Evolutionary conservation across 1,140 invertebrate genomes (phyloP).

Genomic region (Drosophila parvula): DNA sequence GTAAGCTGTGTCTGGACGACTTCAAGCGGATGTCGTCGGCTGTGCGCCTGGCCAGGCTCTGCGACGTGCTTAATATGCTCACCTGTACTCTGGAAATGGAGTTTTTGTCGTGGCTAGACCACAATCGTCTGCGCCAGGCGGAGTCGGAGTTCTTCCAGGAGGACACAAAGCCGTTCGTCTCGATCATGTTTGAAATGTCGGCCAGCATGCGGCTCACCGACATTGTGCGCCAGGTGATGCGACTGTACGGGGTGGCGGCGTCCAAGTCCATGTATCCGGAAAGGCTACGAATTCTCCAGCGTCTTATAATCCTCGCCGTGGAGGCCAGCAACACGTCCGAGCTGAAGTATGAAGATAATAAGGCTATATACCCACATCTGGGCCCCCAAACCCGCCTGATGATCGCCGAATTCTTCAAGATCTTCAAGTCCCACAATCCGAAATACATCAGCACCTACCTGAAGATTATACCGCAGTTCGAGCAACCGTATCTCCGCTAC

Average conservation of each 20-base stretch:
- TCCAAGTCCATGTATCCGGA: conserved; percentile 36
- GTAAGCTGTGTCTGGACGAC: conserved; percentile 63
- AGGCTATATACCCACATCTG: conserved; percentile 51
- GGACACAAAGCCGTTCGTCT: conserved; percentile 53
- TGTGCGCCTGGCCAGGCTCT: conserved; percentile 54
- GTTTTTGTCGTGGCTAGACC: conserved; percentile 65
- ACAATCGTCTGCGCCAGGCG: conserved; percentile 59
- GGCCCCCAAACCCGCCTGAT: conserved; percentile 47
- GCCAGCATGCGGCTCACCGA: conserved; percentile 34
- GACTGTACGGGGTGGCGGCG: conserved; percentile 44
- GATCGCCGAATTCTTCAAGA: conserved; percentile 59
- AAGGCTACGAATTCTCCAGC: conserved; percentile 50
- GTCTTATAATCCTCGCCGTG: conserved; percentile 53
- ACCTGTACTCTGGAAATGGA: conserved; percentile 59
- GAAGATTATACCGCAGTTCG: conserved; percentile 38
- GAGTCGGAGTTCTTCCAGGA: conserved; percentile 66
- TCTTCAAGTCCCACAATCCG: conserved; percentile 61
- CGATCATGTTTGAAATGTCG: conserved; percentile 54
- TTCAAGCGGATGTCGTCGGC: conserved; percentile 53
- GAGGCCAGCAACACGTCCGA: conserved; percentile 68
- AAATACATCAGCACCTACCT: conserved; percentile 53
- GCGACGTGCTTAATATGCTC: conserved; percentile 58
- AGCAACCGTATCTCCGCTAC: conserved; percentile 58
- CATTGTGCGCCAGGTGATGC: conserved; percentile 50
- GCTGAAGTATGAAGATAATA: conserved; percentile 48